A percentile compares a stretch with the other conserved stretches of the same genome.
Evolutionary conservation across 2,113 vertebrate species (phyloP).

Genomic region (western clawed frog (Xenopus tropicalis)): UCB_Xtro_10.0 CM004445.2:85207001-85207500

Average conservation of each 20-base stretch:
- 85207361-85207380: background rate
- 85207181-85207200: no score
- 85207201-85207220: no score
- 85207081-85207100: no score
- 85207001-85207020: no score
- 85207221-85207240: no score
- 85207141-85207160: no score
- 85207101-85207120: no score
- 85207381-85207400: slow-evolving; percentile 8
- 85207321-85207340: background rate
- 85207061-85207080: no score
- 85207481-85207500: slow-evolving; percentile 18
- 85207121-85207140: no score
- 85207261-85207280: background rate
- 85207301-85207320: background rate
- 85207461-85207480: slow-evolving; percentile 27
- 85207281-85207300: background rate
- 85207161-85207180: no score
- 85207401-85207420: slow-evolving; percentile 8
- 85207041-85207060: no score
- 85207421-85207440: slow-evolving; percentile 11
- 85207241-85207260: background rate
- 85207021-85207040: no score
- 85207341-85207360: background rate
- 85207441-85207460: slow-evolving; percentile 18